Percentiles rank a stretch among this genome's conserved stretches.
Evolutionary conservation across 2,888 invertebrate genomes (phyloP).

Genomic region (Pollenia labialis): DNA sequence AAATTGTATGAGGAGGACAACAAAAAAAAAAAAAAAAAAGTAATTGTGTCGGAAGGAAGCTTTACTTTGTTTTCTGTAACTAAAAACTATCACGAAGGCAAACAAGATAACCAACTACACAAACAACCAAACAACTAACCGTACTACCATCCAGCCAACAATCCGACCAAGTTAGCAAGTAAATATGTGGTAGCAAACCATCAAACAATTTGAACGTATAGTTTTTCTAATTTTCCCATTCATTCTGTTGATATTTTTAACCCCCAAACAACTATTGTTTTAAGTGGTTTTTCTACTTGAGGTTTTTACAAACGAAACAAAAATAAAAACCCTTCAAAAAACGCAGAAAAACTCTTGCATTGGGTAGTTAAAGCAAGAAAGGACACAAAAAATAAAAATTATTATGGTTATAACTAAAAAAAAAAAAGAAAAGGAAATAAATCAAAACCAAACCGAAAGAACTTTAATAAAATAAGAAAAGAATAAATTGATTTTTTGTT

Average conservation of each 20-base stretch:
- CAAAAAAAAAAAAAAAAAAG: not conserved
- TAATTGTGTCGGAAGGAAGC: slow-evolving; percentile 29
- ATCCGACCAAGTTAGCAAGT: slow-evolving; percentile 49
- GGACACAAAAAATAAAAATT: not conserved
- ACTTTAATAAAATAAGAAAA: slow-evolving; percentile 28
- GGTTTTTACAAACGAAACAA: slow-evolving; percentile 13
- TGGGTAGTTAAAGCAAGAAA: slow-evolving; percentile 27
- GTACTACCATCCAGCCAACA: not conserved
- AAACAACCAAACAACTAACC: not conserved
- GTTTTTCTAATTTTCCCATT: not conserved
- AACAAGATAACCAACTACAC: slow-evolving; percentile 19
- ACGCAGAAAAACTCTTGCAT: slow-evolving; percentile 10
- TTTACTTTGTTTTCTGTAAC: not conserved
- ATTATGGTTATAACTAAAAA: not conserved
- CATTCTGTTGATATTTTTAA: slow-evolving; percentile 36
- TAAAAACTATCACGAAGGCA: not conserved
- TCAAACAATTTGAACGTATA: slow-evolving; percentile 49
- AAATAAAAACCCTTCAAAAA: slow-evolving; percentile 9
- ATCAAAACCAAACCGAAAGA: slow-evolving; percentile 26
- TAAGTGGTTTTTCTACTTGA: slow-evolving; percentile 68
- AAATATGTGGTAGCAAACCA: not conserved
- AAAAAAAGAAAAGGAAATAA: slow-evolving; percentile 16
- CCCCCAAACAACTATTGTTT: slow-evolving; percentile 70
- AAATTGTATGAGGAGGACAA: slow-evolving; percentile 7
- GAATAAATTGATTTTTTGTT: slow-evolving; percentile 50